Percentiles rank a stretch among this genome's conserved stretches.
phyloP scores from a whole-genome alignment of 2,797 vertebrate genomes.

The Peromyscus nudipes region DNA sequence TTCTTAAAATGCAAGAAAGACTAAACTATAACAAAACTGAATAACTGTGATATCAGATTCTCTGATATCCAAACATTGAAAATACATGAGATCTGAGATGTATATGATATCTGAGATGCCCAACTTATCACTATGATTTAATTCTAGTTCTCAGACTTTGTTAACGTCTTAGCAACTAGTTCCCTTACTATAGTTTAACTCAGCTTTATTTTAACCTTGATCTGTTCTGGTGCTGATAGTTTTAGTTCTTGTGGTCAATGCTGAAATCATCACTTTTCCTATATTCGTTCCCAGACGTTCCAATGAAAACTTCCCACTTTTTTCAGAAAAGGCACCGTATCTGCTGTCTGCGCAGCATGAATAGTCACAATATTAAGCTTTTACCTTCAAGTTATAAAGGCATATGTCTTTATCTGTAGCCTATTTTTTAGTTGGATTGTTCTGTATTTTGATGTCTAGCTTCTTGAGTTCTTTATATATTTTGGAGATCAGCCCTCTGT shows the following conservation, averaged over 20 bases:
- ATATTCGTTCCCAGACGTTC: background rate
- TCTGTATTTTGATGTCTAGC: too few relatives aligned
- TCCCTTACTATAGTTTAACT: background rate
- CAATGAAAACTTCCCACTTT: background rate
- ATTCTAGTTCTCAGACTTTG: background rate
- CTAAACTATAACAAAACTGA: background rate
- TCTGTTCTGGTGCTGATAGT: background rate
- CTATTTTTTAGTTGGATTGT: too few relatives aligned
- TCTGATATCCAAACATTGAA: background rate
- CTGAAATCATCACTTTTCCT: background rate
- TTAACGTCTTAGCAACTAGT: background rate
- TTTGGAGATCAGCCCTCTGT: too few relatives aligned
- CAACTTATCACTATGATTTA: background rate
- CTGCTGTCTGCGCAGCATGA: background rate
- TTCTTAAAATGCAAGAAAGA: background rate
- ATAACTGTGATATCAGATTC: background rate
- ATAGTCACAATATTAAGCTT: background rate
- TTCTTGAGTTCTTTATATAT: too few relatives aligned
- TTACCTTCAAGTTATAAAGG: slow-evolving; percentile 19
- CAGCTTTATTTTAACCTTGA: background rate
- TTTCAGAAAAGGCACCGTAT: background rate
- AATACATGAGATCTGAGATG: background rate
- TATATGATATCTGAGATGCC: background rate
- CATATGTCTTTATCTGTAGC: background rate
- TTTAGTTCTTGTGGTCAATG: background rate